Evolutionary conservation across 2,888 invertebrate genomes (phyloP), one percentile per base, ranked within the genome.

Genomic region (Drosophila paucipuncta): DNA sequence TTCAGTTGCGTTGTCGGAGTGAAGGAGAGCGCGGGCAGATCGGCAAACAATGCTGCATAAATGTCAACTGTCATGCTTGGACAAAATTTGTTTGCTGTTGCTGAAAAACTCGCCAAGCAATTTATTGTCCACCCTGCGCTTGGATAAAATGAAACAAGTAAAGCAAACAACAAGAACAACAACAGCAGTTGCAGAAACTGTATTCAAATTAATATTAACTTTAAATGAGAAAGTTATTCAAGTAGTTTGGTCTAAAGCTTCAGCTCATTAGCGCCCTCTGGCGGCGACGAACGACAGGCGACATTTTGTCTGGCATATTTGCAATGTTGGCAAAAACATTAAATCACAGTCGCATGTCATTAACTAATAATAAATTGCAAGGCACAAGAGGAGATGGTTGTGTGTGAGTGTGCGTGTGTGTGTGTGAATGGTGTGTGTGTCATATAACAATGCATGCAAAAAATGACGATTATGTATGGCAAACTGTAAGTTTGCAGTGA

Each of bases 391-490:
- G 25, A 18, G 57, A 16, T 9, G 11, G 53, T 47, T 13, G 25
- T 22, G 53, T 25, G 49, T 25, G 13, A 2, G 13, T 0, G 3
- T 25, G 47, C 11, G 43, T 7, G 43, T 13, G 47, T 47, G 47
- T 49, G 60, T 53, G 30, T 22, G 52, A 28, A 22, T 43, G 33
- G 25, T n/a, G 35, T 25, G 25, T 47, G 16, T 31, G 53, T 13
- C 37, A 37, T 4, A 18, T n/a, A 64, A 73, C 72, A 72, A 73
- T 74, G 71, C 55, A 60, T 64, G 62, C 58, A 60, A 83, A 81
- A 82, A 82, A 85, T 82, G 85, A 61, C 71, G 73, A 90, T 78
- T 83, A 90, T 85, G 85, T 88, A 85, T 90, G 90, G 82, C 90
- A 80, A 67, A 50, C 67, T 67, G 55, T 28, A 68, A 61, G 52